Base-by-base conservation (phyloP, 2,797 vertebrate genomes). In the Urophycis tenuis region DNA sequence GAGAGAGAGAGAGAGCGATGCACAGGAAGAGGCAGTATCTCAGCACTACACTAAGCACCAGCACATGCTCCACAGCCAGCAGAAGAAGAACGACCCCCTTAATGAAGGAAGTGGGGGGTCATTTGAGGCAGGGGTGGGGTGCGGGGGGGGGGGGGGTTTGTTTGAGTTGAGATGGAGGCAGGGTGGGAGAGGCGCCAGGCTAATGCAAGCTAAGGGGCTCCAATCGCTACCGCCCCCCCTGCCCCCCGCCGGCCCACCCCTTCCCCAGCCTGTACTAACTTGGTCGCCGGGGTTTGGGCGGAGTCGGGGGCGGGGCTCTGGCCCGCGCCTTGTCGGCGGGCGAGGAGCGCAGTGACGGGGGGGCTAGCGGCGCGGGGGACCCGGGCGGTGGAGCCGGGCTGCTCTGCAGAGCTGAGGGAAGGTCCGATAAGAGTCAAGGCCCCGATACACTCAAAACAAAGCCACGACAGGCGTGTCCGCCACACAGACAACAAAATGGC, bases 261-360 rank as follows among this genome's bases (percentile, higher is more conserved):
- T 12, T 30, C 81, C 85, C 83, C 82, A 22, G 84, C 81, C 89
- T 88, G 32, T 95, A 95, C 95, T 95, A 94, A 95, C 95, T 95
- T 95, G 94, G 93, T 93, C 93, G 92, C 70, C 92, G 92, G 88
- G 94, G 93, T 94, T 95, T 95, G 84, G 94, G 95, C 39, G 94
- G 94, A 8, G 94, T 94, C 84, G 88, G 88, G 90, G 93, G 94
- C 35, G 89, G 92, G 85, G 89, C 89, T 93, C 91, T 94, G 60
- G 60, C 60, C 93, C 90, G 88, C 77, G 89, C 90, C 92, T 92
- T 94, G 88, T 94, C 93, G 84, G 92, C 75, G 82, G 94, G 91
- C 0, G 94, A 91, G 81, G 93, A 93, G 86, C 79, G 81, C 79
- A 90, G 85, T 80, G 93, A 88, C 91, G 93, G 93, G 88, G 95